A percentile compares a stretch with the other conserved stretches of the same genome.
phyloP scores from a whole-genome alignment of 1,140 invertebrate genomes.

The Solenopsis invicta region DNA sequence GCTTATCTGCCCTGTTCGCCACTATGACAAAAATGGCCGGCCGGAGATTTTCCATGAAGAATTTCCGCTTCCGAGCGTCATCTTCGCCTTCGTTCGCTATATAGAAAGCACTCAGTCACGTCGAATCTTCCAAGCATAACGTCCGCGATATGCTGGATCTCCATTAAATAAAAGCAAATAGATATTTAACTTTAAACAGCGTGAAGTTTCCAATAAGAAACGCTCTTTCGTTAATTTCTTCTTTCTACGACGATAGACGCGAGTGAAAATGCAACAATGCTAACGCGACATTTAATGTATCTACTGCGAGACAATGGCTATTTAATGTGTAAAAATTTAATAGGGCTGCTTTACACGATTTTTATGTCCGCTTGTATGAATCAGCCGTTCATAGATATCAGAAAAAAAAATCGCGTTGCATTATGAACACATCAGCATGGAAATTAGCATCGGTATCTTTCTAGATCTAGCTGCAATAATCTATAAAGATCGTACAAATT shows the following conservation, averaged over 20 bases:
- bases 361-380: background rate
- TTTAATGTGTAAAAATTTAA: background rate
- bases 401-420: background rate
- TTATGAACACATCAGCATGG: background rate
- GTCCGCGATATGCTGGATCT: background rate
- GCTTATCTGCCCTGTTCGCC: conserved; percentile 52
- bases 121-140: conserved; percentile 8
- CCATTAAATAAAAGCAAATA: conserved; percentile 9
- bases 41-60: background rate
- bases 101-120: background rate
- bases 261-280: background rate
- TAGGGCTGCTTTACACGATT: background rate
- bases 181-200: background rate
- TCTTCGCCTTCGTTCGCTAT: background rate
- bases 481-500: background rate
- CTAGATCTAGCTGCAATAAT: background rate
- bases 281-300: background rate
- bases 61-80: background rate
- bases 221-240: background rate
- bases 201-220: background rate
- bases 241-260: background rate
- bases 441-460: background rate
- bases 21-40: conserved; percentile 64
- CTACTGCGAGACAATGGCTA: no score
- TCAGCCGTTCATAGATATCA: background rate